A percentile compares a stretch with the other conserved stretches of the same genome.
Conservation (phyloP, 2,113 vertebrate genomes). For the Rallus limicola region DNA sequence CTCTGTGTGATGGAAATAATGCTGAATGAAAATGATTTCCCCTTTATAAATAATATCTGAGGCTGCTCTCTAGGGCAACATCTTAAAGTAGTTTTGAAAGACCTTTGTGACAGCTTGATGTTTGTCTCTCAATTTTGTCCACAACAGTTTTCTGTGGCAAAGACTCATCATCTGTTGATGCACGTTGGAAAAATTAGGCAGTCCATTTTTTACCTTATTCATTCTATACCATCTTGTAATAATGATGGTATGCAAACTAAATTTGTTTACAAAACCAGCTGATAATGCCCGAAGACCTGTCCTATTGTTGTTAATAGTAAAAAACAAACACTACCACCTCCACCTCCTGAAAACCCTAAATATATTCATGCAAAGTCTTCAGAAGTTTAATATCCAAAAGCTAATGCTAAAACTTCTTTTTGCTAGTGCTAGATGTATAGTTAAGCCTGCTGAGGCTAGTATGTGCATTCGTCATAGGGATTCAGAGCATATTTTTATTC, state of each 20-base stretch:
- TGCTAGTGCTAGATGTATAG: not conserved
- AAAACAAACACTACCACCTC: not conserved
- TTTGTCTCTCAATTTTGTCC: conserved; percentile 44
- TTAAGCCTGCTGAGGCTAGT: not conserved
- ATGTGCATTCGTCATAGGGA: not conserved
- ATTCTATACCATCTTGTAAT: not conserved
- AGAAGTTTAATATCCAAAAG: conserved; percentile 61
- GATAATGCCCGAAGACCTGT: conserved; percentile 9
- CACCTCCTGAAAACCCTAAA: not conserved
- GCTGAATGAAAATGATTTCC: not conserved
- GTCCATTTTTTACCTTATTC: conserved; percentile 38
- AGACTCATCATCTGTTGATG: conserved; percentile 47
- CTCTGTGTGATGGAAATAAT: not conserved
- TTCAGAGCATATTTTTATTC: conserved; percentile 5
- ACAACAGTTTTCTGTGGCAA: conserved; percentile 55
- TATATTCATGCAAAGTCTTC: conserved; percentile 50
- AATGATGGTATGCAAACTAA: not conserved
- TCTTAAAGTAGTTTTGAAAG: conserved; percentile 40
- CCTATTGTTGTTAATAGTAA: not conserved
- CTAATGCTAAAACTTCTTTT: conserved; percentile 40
- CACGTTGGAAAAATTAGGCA: conserved; percentile 33
- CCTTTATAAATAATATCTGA: not conserved
- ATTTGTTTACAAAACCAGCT: conserved; percentile 12
- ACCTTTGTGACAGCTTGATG: conserved; percentile 34
- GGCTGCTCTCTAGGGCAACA: not conserved